Base-by-base conservation (phyloP, 1,140 invertebrate genomes). In the Vanessa tameamea region DNA sequence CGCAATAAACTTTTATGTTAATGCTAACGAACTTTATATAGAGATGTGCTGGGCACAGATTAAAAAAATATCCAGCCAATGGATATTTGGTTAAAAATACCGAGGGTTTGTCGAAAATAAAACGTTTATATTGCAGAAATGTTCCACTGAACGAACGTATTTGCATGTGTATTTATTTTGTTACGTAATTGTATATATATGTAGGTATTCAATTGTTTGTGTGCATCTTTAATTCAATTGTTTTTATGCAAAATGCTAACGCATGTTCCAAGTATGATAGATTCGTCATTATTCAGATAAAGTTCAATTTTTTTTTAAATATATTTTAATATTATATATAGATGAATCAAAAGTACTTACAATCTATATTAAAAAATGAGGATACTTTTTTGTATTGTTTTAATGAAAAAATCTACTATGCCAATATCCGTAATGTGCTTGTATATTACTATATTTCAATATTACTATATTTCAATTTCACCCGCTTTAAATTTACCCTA, bases 1-100 rank as follows among this genome's bases (percentile, higher is more conserved):
- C 47, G 72, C 57, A 59, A 67, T 73, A 68, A 68, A 73, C 47
- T 73, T 73, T 73, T 73, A 73, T 68, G 65, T 68, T 68, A 73
- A 73, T 68, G 72, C 59, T 73, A 69, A 69, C 68, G 20, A 31
- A 31, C 55, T 23, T 47, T 59, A 50, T 50, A 63, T 53, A 69
- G 68, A 61, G 37, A 69, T 69, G 31, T 61, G 2, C 57, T n/a
- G 57, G 57, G 14, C 26, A 37, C 57, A 37, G 57, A 61, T 61
- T 37, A 15, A 37, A 31, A 59, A 59, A 37, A 61, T 37, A 61
- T 31, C 11, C 57, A 13, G 14, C 13, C 48, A 51, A 51, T 51
- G 57, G 31, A 57, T 26, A 57, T 57, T 9, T 12, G 26, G 57
- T 14, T 15, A 31, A 8, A 61, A 15, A 61, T 23, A 57, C 16